These are phyloP conservation scores for Phthorimaea operculella DNA, from an alignment of 1,140 invertebrate species.

Conservation along the genomic window DNA sequence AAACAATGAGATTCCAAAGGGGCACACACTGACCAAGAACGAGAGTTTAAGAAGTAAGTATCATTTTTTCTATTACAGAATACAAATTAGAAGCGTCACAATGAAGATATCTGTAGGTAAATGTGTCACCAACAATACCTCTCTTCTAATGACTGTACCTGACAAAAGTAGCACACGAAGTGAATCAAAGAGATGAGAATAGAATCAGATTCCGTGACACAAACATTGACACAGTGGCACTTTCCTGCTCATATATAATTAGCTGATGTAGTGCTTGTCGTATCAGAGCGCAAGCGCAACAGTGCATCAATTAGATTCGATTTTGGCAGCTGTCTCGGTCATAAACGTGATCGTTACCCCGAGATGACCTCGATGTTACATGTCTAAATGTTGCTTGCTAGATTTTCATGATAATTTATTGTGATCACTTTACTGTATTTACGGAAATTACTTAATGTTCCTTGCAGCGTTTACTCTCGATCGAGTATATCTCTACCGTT, in stretches of 20 bases:
- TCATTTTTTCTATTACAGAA: background rate
- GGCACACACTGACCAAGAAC: constrained; percentile 64
- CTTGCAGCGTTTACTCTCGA: too few species aligned
- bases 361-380: constrained; percentile 6
- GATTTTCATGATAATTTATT: too few species aligned
- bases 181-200: constrained; percentile 10
- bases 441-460: too few species aligned
- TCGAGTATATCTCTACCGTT: too few species aligned
- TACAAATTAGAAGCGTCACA: background rate
- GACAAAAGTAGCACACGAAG: background rate
- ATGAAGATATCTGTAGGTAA: background rate
- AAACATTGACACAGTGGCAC: constrained; percentile 44
- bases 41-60: constrained; percentile 65
- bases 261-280: constrained; percentile 15
- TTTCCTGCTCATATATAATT: constrained; percentile 25
- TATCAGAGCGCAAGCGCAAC: constrained; percentile 17
- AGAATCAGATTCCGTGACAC: constrained; percentile 13
- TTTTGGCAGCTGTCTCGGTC: constrained; percentile 26
- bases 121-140: too few species aligned
- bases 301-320: constrained; percentile 23
- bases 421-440: too few species aligned
- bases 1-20: constrained; percentile 60
- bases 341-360: constrained; percentile 15
- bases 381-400: background rate
- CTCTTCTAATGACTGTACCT: too few species aligned